Conservation (phyloP, 2,113 vertebrate genomes). For the Paramormyrops kingsleyae region DNA sequence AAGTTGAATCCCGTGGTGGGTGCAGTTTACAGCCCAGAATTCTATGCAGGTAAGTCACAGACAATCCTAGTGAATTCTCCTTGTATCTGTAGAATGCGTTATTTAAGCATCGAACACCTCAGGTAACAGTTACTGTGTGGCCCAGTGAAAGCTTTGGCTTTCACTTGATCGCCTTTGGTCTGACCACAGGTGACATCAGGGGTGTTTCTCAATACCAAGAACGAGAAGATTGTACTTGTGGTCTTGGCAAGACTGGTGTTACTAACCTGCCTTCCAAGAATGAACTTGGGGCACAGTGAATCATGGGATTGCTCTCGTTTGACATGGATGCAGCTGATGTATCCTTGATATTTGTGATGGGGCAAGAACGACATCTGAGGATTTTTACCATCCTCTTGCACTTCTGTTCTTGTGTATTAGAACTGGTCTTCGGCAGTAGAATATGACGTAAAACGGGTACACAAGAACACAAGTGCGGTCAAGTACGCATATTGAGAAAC, state of each 20-base stretch:
- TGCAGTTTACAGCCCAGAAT: conserved; percentile 95
- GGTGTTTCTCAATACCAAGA: neutral
- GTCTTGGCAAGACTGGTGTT: neutral
- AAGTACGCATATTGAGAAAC: too few species aligned
- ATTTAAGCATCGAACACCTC: neutral
- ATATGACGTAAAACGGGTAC: neutral
- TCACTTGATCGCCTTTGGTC: neutral
- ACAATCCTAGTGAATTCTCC: neutral
- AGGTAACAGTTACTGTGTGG: neutral
- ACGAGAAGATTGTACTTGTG: neutral
- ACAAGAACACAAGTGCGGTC: too few species aligned
- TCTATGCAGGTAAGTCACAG: conserved; percentile 89
- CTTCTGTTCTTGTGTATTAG: neutral
- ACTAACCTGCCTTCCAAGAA: neutral
- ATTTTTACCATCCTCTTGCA: neutral
- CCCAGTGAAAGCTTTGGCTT: neutral
- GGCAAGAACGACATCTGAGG: neutral
- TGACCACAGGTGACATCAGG: neutral
- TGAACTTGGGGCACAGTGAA: neutral
- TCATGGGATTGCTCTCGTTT: neutral
- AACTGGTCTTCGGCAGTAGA: neutral
- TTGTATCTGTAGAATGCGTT: neutral
- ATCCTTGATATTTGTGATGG: neutral
- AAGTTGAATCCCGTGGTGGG: conserved; percentile 98
- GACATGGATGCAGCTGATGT: neutral